Conservation (phyloP, 2,113 vertebrate species). For the Pterocles burchelli region DNA sequence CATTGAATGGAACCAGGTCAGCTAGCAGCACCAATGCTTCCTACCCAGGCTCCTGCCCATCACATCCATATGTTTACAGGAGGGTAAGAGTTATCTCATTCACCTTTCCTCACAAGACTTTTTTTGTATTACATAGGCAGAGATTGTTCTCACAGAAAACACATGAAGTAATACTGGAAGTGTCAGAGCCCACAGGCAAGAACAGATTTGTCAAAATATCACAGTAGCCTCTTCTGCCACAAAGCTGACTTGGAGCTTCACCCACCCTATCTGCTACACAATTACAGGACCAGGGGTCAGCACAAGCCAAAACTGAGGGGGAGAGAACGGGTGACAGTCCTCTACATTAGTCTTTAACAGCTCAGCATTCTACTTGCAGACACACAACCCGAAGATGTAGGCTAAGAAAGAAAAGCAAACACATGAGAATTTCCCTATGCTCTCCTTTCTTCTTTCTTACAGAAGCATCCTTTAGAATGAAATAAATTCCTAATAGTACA, state of each 20-base stretch:
- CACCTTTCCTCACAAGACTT: background rate
- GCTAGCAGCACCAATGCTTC: background rate
- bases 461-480: background rate
- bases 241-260: constrained; percentile 15
- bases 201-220: background rate
- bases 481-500: background rate
- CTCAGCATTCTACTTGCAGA: background rate
- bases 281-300: background rate
- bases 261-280: background rate
- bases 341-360: background rate
- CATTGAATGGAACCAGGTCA: background rate
- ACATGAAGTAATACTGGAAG: background rate
- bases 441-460: background rate
- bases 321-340: background rate
- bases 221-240: background rate
- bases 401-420: background rate
- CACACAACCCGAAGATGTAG: background rate
- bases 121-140: background rate
- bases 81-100: background rate
- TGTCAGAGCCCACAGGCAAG: constrained; percentile 8
- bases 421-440: background rate
- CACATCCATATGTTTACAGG: background rate
- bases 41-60: background rate
- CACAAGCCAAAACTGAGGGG: background rate
- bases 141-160: background rate